Evolutionary conservation across 2,888 invertebrate species (phyloP), one percentile per base, ranked within the genome.

Genomic region (Lacanobia wlatinum): DNA sequence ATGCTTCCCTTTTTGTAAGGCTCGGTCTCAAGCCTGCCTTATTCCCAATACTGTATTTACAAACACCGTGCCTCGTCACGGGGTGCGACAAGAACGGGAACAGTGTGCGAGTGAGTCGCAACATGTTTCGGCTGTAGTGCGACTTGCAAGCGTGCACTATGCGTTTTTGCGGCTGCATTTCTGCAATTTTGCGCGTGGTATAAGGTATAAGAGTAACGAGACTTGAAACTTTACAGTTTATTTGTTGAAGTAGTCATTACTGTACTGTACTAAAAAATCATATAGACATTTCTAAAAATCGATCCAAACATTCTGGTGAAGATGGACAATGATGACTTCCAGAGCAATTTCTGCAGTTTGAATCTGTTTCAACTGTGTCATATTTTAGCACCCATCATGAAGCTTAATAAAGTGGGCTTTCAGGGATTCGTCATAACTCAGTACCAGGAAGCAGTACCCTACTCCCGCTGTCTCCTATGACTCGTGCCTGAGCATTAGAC

Each of bases 161-260:
- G 94, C 93, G 94, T 95, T 95, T 95, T 95, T 95, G 93, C 88
- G 90, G 89, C 88, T 88, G 91, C 91, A 91, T 93, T 92, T 92
- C 93, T 94, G 94, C 93, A 92, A 87, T 88, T 90, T 90, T 79
- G 76, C 76, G 69, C 77, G 66, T 86, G 91, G 93, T 74, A 38
- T 74, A 91, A 90, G 86, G 63, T 48, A 88, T 55, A 23, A 46
- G 60, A 60, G 23, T 40, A 7, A 21, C 58, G 3, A 6, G 8
- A 2, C 5, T 50, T 65, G 1, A 55, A 23, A 61, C 0, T 21
- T 40, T 0, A 8, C 12, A 2, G 10, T 8, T 52, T 48, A 38
- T 38, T 58, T 58, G 9, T 38, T 38, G 34, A 58, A 18, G 1
- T 8, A 34, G 18, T 56, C n/a, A 46, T 8, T 38, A 52, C 5